phyloP scores from a whole-genome alignment of 2,797 vertebrate species.

The Sebastes matsubarae region DNA sequence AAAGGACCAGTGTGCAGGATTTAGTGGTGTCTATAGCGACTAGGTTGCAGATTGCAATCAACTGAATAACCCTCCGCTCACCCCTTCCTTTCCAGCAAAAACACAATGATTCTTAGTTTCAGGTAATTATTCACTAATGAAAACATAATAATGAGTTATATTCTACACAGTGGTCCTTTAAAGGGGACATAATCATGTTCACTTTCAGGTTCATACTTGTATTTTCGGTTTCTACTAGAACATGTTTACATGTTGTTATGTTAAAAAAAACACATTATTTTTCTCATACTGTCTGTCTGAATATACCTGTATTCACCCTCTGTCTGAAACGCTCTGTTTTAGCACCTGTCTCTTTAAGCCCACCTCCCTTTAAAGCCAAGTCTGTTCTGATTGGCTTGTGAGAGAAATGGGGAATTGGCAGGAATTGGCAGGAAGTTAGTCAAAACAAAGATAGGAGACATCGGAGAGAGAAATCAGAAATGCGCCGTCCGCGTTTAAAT shows the following conservation, averaged over 20 bases:
- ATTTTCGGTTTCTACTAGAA: not conserved
- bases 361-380: not conserved
- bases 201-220: not conserved
- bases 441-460: too few species aligned
- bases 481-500: too few species aligned
- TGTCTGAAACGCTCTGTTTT: not conserved
- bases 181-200: not conserved
- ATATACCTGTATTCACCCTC: not conserved
- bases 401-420: not conserved
- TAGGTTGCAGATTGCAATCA: too few species aligned
- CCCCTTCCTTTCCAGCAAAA: not conserved
- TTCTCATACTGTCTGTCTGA: too few species aligned
- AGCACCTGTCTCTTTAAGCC: too few species aligned
- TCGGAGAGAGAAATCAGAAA: too few species aligned
- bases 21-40: not conserved
- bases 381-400: not conserved
- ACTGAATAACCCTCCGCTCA: not conserved
- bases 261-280: too few species aligned
- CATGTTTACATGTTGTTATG: not conserved
- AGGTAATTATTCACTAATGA: not conserved
- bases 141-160: not conserved
- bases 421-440: too few species aligned
- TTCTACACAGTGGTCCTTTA: not conserved
- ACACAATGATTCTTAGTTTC: too few species aligned
- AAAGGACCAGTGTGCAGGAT: not conserved